These are phyloP conservation scores for Thymallus thymallus DNA, from an alignment of 2,113 vertebrate genomes.

Conservation along the genomic window DNA sequence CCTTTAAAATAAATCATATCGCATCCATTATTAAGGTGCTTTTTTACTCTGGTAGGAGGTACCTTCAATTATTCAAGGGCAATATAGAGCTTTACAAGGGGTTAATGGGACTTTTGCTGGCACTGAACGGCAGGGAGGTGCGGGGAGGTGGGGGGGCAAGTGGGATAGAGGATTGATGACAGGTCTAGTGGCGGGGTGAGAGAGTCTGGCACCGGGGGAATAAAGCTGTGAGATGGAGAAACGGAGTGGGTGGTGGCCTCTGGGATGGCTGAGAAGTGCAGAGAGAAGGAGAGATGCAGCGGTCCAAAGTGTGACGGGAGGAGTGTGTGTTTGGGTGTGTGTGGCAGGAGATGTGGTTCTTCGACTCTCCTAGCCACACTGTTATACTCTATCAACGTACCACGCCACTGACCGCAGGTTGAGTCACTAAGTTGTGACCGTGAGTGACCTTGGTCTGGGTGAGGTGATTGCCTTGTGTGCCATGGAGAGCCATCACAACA, in stretches of 20 bases:
- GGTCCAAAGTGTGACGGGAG: background rate
- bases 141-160: no score
- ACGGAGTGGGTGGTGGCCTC: constrained; percentile 20
- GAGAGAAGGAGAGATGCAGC: background rate
- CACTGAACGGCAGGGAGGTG: constrained; percentile 42
- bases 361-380: background rate
- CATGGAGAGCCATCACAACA: background rate
- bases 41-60: constrained; percentile 63
- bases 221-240: constrained; percentile 46
- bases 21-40: constrained; percentile 72
- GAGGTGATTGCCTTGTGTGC: background rate
- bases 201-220: constrained; percentile 51
- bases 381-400: background rate
- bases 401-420: background rate
- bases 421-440: background rate
- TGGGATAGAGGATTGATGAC: constrained; percentile 65
- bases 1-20: constrained; percentile 65
- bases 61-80: constrained; percentile 75
- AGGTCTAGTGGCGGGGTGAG: constrained; percentile 54
- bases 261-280: background rate
- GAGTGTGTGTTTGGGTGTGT: constrained; percentile 9
- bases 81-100: constrained; percentile 71
- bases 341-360: background rate
- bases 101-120: constrained; percentile 74
- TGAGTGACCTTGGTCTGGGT: background rate